Conservation (phyloP, 2,888 invertebrate species). For the Hesperia comma region DNA sequence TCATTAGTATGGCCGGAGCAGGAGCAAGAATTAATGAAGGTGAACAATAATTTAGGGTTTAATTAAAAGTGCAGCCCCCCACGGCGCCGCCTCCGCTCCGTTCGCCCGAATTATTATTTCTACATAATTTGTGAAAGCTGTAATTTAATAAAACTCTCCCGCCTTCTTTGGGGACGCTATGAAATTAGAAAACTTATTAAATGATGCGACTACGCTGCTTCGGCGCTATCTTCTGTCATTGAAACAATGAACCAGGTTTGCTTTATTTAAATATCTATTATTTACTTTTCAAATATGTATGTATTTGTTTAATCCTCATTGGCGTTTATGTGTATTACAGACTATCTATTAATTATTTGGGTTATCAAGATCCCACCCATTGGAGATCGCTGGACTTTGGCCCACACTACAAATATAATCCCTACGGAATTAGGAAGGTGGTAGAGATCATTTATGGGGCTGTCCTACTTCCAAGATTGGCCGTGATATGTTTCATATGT, state of each 20-base stretch:
- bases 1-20: conserved; percentile 77
- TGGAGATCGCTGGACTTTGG: too few relatives aligned
- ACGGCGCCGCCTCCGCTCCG: conserved; percentile 66
- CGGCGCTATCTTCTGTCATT: conserved; percentile 1
- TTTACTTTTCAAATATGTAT: too few relatives aligned
- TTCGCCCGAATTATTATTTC: conserved; percentile 70
- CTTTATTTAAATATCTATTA: not conserved
- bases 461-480: too few relatives aligned
- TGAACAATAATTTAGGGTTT: conserved; percentile 84
- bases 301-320: too few relatives aligned
- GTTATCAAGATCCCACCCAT: too few relatives aligned
- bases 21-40: conserved; percentile 83
- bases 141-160: conserved; percentile 78
- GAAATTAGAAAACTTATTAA: conserved; percentile 49
- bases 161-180: conserved; percentile 47
- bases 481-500: too few relatives aligned
- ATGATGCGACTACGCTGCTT: conserved; percentile 40
- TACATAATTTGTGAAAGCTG: conserved; percentile 80
- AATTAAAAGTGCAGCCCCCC: conserved; percentile 82
- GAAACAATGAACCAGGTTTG: not conserved
- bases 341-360: too few relatives aligned
- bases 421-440: too few relatives aligned
- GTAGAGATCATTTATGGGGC: too few relatives aligned
- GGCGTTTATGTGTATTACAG: too few relatives aligned
- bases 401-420: too few relatives aligned